These are phyloP conservation scores for Amphipyra berbera DNA, from an alignment of 2,888 invertebrate species.

Conservation along the genomic window DNA sequence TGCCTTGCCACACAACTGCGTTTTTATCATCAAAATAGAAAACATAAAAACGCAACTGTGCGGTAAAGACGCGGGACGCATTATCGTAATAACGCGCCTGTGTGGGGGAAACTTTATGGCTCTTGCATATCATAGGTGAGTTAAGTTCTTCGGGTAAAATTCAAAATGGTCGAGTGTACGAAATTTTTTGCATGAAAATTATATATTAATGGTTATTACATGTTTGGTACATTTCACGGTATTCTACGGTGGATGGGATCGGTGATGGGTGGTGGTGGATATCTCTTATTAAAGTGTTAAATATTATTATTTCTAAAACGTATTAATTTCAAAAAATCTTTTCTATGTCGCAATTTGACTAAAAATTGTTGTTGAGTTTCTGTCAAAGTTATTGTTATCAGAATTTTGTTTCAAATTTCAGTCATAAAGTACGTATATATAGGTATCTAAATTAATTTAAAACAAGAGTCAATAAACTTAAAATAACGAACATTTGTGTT, in stretches of 20 bases:
- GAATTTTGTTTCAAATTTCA: too few species aligned
- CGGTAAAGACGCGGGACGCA: too few species aligned
- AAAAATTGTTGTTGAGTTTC: background rate
- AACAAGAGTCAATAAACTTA: too few species aligned
- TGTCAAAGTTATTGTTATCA: slow-evolving; percentile 22
- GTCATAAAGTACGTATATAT: too few species aligned
- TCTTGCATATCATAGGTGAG: too few species aligned
- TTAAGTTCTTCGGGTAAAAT: background rate
- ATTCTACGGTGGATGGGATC: slow-evolving; percentile 10
- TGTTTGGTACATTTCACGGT: slow-evolving; percentile 20
- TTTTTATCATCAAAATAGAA: too few species aligned
- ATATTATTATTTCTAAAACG: background rate
- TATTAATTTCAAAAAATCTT: slow-evolving; percentile 1
- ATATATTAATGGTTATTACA: background rate
- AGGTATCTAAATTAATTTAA: too few species aligned
- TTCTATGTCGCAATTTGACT: background rate
- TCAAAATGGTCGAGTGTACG: slow-evolving; percentile 23
- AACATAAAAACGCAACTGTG: too few species aligned
- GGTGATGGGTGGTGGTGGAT: slow-evolving; percentile 45
- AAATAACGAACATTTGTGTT: too few species aligned
- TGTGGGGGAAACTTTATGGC: too few species aligned
- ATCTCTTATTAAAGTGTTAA: background rate
- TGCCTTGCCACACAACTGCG: too few species aligned
- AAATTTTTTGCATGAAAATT: slow-evolving; percentile 3
- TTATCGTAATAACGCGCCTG: too few species aligned